These are phyloP conservation scores for Agriopis marginaria DNA, from an alignment of 2,888 invertebrate genomes.

Conservation along the genomic window DNA sequence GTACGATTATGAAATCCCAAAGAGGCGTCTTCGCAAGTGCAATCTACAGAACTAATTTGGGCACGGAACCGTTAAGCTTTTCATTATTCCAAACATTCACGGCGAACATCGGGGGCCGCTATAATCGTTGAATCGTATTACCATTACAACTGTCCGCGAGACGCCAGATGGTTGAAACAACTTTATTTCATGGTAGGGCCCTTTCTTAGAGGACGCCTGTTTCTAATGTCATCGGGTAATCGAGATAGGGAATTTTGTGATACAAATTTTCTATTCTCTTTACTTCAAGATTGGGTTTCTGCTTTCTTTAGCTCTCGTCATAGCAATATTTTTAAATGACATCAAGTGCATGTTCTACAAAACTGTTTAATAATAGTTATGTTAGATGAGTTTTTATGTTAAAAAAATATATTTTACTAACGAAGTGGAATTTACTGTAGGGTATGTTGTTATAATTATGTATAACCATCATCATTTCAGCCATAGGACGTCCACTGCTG, in stretches of 20 bases:
- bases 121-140: constrained; percentile 85
- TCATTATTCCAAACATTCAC: constrained; percentile 78
- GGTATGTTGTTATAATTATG: too few relatives aligned
- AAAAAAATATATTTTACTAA: too few relatives aligned
- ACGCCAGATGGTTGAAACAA: constrained; percentile 80
- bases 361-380: too few relatives aligned
- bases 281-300: constrained; percentile 2
- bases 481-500: too few relatives aligned
- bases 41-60: constrained; percentile 77
- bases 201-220: constrained; percentile 55
- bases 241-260: constrained; percentile 31
- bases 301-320: background rate
- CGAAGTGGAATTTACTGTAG: too few relatives aligned
- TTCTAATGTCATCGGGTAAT: constrained; percentile 50
- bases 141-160: constrained; percentile 82
- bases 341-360: background rate
- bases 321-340: background rate
- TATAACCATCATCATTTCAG: too few relatives aligned
- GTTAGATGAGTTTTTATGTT: too few relatives aligned
- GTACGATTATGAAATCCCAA: constrained; percentile 23
- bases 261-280: constrained; percentile 28
- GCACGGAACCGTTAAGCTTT: constrained; percentile 74
- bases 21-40: constrained; percentile 31
- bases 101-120: constrained; percentile 65
- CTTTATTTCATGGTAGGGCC: constrained; percentile 74